Evolutionary conservation across 2,113 vertebrate genomes (phyloP), one percentile per base, ranked within the genome.

Genomic region (Hemiprocne comata): DNA sequence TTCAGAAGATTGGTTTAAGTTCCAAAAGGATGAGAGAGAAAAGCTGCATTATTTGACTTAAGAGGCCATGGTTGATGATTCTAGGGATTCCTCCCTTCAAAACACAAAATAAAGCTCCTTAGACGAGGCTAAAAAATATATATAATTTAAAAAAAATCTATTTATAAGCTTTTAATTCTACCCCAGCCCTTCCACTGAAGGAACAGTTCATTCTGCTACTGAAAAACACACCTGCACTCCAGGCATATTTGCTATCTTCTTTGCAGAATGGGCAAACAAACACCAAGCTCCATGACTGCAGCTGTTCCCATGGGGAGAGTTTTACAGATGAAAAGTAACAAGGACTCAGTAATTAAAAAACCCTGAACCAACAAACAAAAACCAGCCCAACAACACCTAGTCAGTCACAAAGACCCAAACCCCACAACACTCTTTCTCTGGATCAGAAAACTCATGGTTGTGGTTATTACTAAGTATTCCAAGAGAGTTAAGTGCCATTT

Each of bases 21-120:
- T 94, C 65, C 51, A 55, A 70, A 50, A 67, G 73, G 25, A 40
- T 2, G 10, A 42, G 83, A 51, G 91, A 84, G 80, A 94, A 95
- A 91, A 94, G 92, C 90, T 91, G 80, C 54, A 48, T 94, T 94
- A 87, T 89, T 64, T 62, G 44, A 42, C 73, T 24, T 24, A 7
- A 42, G 25, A 76, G 81, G 67, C 38, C 24, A 19, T 1, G n/a
- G 33, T 57, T 92, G 60, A 76, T 65, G 87, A 40, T 69, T 51
- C 66, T 64, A 8, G 0, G 3, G 69, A 51, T 87, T 83, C 50
- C 42, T 80, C 33, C 78, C 38, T 51, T 69, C 24, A 55, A 67
- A 67, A 78, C 4, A 54, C 50, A 77, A 94, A 82, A 87, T 11
- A 88, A 90, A 65, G 15, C 34, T 86, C 64, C 48, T 76, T 31